Evolutionary conservation across 2,888 invertebrate genomes (phyloP).

Genomic region (Trisateles emortualis): DNA sequence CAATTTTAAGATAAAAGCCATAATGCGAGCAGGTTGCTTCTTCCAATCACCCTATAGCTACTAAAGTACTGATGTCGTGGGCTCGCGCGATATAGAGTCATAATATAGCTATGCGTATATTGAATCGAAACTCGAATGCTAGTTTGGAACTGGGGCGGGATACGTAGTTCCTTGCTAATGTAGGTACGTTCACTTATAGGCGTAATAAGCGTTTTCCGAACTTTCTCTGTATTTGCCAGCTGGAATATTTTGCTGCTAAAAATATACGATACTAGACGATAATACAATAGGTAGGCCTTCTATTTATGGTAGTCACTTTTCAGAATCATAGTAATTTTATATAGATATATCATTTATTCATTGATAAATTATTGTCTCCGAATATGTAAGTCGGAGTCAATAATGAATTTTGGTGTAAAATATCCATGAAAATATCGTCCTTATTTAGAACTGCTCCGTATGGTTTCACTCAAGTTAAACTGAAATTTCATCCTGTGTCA

Average conservation of each 20-base stretch:
- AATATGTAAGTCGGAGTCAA: no score
- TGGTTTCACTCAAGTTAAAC: no score
- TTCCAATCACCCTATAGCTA: slow-evolving; percentile 21
- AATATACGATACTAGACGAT: no score
- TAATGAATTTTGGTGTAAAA: no score
- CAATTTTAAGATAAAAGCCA: slow-evolving; percentile 78
- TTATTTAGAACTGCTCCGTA: no score
- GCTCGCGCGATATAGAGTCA: neutral
- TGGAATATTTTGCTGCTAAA: slow-evolving; percentile 12
- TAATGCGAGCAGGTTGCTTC: slow-evolving; percentile 60
- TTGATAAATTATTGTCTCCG: no score
- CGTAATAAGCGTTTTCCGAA: slow-evolving; percentile 33
- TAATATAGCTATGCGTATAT: slow-evolving; percentile 9
- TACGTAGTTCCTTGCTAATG: slow-evolving; percentile 31
- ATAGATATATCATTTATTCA: no score
- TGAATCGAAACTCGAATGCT: slow-evolving; percentile 33
- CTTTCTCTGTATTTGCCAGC: slow-evolving; percentile 23
- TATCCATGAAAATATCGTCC: no score
- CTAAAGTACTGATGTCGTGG: slow-evolving; percentile 2
- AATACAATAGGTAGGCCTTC: no score
- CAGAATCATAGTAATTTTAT: no score
- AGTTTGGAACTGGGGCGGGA: slow-evolving; percentile 33
- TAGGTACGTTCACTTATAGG: slow-evolving; percentile 24
- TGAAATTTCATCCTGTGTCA: no score
- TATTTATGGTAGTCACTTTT: no score